Conservation (phyloP, 2,113 vertebrate genomes). For the Istiophorus platypterus region DNA sequence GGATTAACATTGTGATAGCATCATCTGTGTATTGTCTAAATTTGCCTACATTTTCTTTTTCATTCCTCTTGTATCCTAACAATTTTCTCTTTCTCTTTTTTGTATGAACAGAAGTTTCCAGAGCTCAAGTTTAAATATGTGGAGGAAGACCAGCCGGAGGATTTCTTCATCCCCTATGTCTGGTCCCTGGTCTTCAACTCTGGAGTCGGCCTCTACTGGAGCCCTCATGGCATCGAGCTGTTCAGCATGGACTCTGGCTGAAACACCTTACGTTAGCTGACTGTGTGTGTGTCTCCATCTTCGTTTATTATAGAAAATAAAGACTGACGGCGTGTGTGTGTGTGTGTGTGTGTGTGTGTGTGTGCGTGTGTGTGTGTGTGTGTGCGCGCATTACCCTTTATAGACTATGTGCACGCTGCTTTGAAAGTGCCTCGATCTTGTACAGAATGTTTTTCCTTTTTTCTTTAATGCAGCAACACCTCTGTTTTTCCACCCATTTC, state of each 20-base stretch:
- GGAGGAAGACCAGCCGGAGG: slow-evolving; percentile 97
- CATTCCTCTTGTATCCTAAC: background rate
- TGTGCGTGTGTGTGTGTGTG: slow-evolving; percentile 29
- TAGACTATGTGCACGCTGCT: slow-evolving; percentile 71
- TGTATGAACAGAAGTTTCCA: slow-evolving; percentile 91
- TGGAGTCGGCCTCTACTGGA: slow-evolving; percentile 93
- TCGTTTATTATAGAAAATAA: slow-evolving; percentile 32
- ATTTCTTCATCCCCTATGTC: slow-evolving; percentile 98
- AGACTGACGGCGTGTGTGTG: slow-evolving; percentile 41
- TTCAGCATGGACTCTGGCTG: slow-evolving; percentile 96
- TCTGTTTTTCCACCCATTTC: slow-evolving; percentile 25
- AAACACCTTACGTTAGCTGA: slow-evolving; percentile 59
- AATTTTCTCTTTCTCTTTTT: slow-evolving; percentile 10
- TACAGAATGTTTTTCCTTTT: slow-evolving; percentile 53
- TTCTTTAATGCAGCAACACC: slow-evolving; percentile 61
- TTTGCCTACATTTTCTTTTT: background rate
- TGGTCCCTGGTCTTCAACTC: slow-evolving; percentile 98
- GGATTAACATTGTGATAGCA: background rate
- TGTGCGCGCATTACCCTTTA: slow-evolving; percentile 57
- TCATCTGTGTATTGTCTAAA: background rate
- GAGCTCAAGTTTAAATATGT: slow-evolving; percentile 99
- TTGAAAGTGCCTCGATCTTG: slow-evolving; percentile 83
- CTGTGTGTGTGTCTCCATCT: slow-evolving; percentile 3
- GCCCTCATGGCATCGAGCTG: slow-evolving; percentile 92
- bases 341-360: slow-evolving; percentile 42